Conservation (phyloP, 92 coral and sea anemone species). For the Parazoanthus swiftii region DNA sequence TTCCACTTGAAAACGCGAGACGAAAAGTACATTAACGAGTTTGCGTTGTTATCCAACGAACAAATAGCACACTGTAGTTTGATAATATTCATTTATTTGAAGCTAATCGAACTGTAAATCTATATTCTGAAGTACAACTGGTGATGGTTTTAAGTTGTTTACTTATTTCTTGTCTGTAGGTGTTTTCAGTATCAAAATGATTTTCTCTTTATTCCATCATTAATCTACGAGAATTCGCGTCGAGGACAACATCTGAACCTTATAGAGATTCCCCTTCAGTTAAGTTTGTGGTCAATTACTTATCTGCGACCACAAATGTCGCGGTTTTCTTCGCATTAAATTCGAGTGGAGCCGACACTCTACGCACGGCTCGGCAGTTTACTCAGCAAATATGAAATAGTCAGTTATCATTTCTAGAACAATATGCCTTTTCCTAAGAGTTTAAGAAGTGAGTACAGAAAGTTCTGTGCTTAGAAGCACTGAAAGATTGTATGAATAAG, state of each 20-base stretch:
- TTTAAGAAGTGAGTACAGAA: neutral
- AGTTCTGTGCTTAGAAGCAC: neutral
- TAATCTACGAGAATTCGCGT: neutral
- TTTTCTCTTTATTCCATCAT: neutral
- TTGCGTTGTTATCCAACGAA: neutral
- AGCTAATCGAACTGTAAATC: neutral
- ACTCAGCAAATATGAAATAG: neutral
- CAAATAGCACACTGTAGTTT: neutral
- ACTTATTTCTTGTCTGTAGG: neutral
- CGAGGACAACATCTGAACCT: slow-evolving; percentile 9
- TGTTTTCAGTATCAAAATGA: neutral
- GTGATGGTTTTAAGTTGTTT: neutral
- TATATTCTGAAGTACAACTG: neutral
- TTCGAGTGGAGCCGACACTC: neutral
- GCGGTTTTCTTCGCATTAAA: neutral
- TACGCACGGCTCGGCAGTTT: neutral
- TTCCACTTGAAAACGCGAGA: neutral
- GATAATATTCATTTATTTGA: neutral
- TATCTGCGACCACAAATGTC: neutral
- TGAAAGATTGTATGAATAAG: neutral
- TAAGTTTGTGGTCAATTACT: neutral
- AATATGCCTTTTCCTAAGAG: neutral
- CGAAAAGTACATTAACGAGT: neutral
- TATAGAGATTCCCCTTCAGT: neutral
- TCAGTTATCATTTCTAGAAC: neutral